phyloP scores from a whole-genome alignment of 2,113 vertebrate genomes.

The Myiopsitta monachus region DNA sequence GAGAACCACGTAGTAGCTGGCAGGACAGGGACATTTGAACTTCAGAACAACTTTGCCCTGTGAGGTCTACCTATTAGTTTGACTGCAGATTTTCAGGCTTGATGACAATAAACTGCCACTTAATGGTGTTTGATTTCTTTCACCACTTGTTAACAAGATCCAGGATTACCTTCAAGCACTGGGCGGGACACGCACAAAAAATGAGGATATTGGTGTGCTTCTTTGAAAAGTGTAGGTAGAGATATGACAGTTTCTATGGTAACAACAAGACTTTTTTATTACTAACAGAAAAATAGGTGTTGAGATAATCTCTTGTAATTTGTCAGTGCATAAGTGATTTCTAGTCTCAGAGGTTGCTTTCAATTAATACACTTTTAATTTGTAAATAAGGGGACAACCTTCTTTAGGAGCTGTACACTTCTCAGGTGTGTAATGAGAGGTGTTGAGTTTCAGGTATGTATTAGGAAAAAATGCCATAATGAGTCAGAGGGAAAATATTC shows the following conservation, averaged over 20 bases:
- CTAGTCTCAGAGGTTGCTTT: not conserved
- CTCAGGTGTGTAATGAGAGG: not conserved
- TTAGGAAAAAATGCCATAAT: not conserved
- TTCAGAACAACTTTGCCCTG: not conserved
- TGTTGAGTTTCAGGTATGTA: not conserved
- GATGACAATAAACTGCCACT: not conserved
- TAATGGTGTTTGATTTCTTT: not conserved
- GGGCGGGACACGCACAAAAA: not conserved
- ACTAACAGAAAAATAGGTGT: slow-evolving; percentile 51
- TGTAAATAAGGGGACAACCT: not conserved
- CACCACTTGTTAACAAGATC: not conserved
- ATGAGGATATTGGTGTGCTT: not conserved
- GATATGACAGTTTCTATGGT: slow-evolving; percentile 59
- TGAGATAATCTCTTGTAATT: slow-evolving; percentile 32
- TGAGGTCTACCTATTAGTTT: not conserved
- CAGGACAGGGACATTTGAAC: not conserved
- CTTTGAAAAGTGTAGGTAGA: slow-evolving; percentile 48
- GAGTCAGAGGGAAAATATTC: slow-evolving; percentile 13
- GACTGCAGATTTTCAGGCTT: not conserved
- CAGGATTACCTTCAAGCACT: not conserved
- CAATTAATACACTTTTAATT: not conserved
- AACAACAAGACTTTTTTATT: slow-evolving; percentile 60
- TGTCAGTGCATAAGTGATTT: slow-evolving; percentile 18
- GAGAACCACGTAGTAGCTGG: not conserved
- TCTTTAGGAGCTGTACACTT: not conserved